Evolutionary conservation across 1,140 invertebrate genomes (phyloP), one percentile per base, ranked within the genome.

Genomic region (Grapholita molesta): DNA sequence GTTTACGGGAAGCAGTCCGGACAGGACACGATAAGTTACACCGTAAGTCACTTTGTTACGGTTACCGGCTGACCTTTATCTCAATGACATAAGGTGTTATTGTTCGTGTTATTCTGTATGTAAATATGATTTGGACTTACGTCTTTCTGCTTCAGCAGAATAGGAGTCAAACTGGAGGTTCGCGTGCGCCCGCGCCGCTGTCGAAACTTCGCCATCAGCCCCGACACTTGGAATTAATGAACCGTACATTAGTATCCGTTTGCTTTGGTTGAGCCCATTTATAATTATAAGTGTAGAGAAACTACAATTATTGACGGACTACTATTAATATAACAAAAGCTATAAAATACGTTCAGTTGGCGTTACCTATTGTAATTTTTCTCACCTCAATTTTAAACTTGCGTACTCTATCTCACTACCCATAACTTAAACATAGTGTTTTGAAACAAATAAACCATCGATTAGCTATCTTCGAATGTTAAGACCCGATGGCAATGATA

Each of bases 121-220:
- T 21, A 21, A 48, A 48, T 48, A 48, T 8, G 42, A 21, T 8
- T 2, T 48, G 42, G 5, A 48, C 42, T 8, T 48, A 48, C 0
- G 18, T 21, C 42, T 6, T 48, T 48, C 21, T 21, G 42, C 15
- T 21, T 48, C 18, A 21, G 55, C 53, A 6, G 23, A n/a, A 24
- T 61, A 61, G 15, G 55, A 67, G 42, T 66, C 35, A 80, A 80
- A 83, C 73, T 75, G 72, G 66, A 23, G 30, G 53, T 75, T 83
- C 68, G 80, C 78, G 78, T 83, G 78, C 67, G 33, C 57, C 28
- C 55, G 52, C 67, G 66, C 66, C 42, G 42, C 24, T 61, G 55
- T 61, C 55, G 55, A 61, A 61, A 61, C 55, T 7, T 8, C 24
- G 24, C 55, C 55, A 28, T 15, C 53, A 57, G 53, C 23, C 25